These are phyloP conservation scores for Perizoma flavofasciatum DNA, from an alignment of 2,888 invertebrate species.

Conservation along the genomic window DNA sequence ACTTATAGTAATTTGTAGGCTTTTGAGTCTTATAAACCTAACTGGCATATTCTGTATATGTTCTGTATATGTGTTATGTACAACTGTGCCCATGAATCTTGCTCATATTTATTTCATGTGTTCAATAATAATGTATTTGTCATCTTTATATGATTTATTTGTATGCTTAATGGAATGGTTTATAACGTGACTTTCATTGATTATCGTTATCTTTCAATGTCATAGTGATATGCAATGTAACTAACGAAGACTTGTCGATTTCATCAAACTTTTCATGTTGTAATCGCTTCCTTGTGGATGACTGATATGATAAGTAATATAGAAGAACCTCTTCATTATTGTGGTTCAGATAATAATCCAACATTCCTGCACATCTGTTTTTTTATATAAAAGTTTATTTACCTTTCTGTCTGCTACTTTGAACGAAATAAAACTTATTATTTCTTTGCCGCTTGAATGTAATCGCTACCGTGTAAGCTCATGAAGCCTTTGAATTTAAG, in stretches of 20 bases:
- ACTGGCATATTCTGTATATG: too few species aligned
- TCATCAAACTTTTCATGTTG: conserved; percentile 27
- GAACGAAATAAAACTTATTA: too few species aligned
- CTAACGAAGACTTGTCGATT: conserved; percentile 34
- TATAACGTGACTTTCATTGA: conserved; percentile 51
- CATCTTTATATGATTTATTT: conserved; percentile 1
- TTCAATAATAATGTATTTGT: not conserved
- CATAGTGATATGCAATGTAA: conserved; percentile 52
- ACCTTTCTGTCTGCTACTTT: too few species aligned
- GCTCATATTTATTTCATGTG: not conserved
- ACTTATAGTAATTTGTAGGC: not conserved
- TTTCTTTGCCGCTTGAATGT: not conserved
- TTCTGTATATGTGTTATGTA: too few species aligned
- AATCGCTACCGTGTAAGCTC: not conserved
- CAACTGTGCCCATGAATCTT: not conserved
- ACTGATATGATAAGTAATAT: not conserved
- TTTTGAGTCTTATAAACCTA: too few species aligned
- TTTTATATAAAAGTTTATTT: not conserved
- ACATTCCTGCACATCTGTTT: not conserved
- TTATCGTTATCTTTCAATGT: conserved; percentile 63
- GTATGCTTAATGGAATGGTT: conserved; percentile 8
- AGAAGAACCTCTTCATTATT: too few species aligned
- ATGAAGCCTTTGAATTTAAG: not conserved
- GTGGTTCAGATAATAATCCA: too few species aligned
- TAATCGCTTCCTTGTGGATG: conserved; percentile 39